Evolutionary conservation across 2,797 vertebrate genomes (phyloP).

Genomic region (Phoxinus dragarum): DNA sequence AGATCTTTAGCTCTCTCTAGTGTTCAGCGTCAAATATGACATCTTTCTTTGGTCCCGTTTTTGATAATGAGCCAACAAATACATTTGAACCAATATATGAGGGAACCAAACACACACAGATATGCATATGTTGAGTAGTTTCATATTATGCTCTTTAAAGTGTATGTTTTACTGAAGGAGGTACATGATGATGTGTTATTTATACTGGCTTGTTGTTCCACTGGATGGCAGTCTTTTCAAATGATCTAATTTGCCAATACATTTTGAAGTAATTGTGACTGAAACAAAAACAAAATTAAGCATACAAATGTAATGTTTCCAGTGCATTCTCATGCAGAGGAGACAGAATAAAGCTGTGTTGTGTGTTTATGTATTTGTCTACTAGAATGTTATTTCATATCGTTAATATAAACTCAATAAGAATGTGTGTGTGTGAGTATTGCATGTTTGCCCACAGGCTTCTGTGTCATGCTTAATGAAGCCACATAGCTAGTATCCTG

Average conservation of each 20-base stretch:
- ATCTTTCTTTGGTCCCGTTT: background rate
- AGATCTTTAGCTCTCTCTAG: slow-evolving; percentile 51
- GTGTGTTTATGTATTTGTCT: background rate
- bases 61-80: background rate
- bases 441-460: slow-evolving; percentile 7
- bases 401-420: background rate
- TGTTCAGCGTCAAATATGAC: slow-evolving; percentile 13
- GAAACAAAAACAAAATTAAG: background rate
- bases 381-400: background rate
- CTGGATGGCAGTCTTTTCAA: slow-evolving; percentile 44
- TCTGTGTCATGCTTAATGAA: slow-evolving; percentile 52
- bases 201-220: background rate
- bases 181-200: background rate
- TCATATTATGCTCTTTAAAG: background rate
- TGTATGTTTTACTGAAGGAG: background rate
- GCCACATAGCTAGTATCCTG: slow-evolving; percentile 67
- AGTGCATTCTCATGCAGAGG: background rate
- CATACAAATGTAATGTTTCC: background rate
- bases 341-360: slow-evolving; percentile 6
- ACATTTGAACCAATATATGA: background rate
- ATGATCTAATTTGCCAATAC: background rate
- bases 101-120: background rate
- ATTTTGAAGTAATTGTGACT: background rate
- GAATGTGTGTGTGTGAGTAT: slow-evolving; percentile 4
- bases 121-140: background rate